phyloP scores from a whole-genome alignment of 2,113 vertebrate genomes.

The Rhagologus leucostigma region DNA sequence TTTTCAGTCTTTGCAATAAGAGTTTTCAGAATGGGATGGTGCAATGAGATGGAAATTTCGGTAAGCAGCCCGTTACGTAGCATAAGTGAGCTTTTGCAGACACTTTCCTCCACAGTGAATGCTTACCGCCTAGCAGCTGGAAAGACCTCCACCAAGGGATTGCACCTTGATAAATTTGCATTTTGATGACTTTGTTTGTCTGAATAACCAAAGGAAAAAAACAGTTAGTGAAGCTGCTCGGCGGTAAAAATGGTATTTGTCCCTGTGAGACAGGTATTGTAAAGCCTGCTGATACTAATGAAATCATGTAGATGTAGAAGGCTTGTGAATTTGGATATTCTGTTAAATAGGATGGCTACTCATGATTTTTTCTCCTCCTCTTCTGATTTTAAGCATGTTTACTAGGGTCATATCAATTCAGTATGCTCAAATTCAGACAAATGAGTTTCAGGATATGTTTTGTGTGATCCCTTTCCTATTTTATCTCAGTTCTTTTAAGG shows the following conservation, averaged over 20 bases:
- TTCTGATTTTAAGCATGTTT: not conserved
- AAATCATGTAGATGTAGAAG: not conserved
- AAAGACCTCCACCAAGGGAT: not conserved
- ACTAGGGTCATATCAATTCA: not conserved
- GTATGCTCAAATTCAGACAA: not conserved
- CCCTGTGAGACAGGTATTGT: not conserved
- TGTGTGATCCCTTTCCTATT: not conserved
- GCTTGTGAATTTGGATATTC: not conserved
- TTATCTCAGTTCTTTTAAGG: not conserved
- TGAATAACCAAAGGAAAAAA: not conserved
- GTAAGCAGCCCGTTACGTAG: accelerated
- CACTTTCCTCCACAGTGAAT: not conserved
- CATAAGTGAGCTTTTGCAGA: not conserved
- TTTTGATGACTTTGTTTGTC: not conserved
- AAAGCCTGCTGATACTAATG: not conserved
- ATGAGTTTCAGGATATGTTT: not conserved
- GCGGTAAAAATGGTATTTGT: not conserved
- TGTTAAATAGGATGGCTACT: not conserved
- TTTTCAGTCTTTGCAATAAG: not conserved
- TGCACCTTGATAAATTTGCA: not conserved
- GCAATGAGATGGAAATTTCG: not conserved
- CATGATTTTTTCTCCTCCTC: not conserved
- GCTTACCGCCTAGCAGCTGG: not conserved
- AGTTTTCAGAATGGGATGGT: not conserved
- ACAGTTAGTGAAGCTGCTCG: not conserved